Base-by-base conservation (phyloP, 2,888 invertebrate species). In the Caenorhabditis japonica region DNA sequence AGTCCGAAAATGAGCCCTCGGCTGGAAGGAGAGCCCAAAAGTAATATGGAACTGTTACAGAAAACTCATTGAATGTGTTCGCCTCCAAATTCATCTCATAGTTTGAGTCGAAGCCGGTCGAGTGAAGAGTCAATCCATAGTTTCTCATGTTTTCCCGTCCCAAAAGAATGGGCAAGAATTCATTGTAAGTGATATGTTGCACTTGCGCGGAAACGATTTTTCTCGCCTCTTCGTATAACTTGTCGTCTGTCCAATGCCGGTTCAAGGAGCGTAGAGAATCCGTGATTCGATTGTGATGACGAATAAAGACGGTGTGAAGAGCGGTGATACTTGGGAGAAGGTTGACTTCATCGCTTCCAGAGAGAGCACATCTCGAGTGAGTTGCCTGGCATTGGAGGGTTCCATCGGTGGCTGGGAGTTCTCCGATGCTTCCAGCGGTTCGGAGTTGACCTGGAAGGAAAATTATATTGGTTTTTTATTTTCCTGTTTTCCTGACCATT, bases 41-140 rank as follows among this genome's bases (percentile, higher is more conserved):
- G 44, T 78, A 76, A 44, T 82, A 79, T 10, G 84, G 78, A 43
- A 83, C 72, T n/a, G 82, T 74, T 8, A 79, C 74, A 5, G 85
- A 81, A 51, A 86, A 86, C 51, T 85, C 84, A 44, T 75, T 74
- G 43, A 68, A 64, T 2, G 94, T 91, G 10, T 92, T 90, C 0
- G 94, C 92, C 87, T 95, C 92, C 4, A 93, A 90, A 0, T 88
- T 69, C 79, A 91, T 89, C 86, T 93, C 91, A 87, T 94, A 93
- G 13, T 86, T 85, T 7, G 85, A 79, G 70, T 84, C 84, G 69
- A 79, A 85, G n/a, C 86, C 87, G 47, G 78, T 61, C 0, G 93
- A 92, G 80, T 93, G 88, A 4, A 95, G 90, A 79, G 93, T 93
- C 55, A 96, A 89, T 10, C 94, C 94, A 87, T 95, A 95, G 23